Evolutionary conservation across 2,888 invertebrate species (phyloP).

Genomic region (Beris chalybata): DNA sequence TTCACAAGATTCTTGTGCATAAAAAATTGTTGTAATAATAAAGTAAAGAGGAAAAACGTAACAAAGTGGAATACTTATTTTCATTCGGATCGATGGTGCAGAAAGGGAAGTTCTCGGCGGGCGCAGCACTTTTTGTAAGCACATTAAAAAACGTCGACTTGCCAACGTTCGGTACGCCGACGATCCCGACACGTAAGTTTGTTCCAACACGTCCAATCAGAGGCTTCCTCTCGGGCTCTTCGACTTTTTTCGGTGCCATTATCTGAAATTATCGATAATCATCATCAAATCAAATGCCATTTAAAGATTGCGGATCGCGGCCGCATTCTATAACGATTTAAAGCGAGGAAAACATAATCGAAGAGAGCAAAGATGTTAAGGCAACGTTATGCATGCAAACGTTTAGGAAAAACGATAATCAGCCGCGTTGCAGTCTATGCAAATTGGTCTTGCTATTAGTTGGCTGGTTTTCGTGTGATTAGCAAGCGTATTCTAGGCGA

Average conservation of each 20-base stretch:
- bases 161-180: slow-evolving; percentile 96
- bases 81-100: slow-evolving; percentile 99
- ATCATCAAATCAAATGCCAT: slow-evolving; percentile 31
- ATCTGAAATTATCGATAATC: slow-evolving; percentile 41
- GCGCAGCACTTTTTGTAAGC: slow-evolving; percentile 93
- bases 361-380: not conserved
- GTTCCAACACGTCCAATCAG: slow-evolving; percentile 94
- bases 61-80: slow-evolving; percentile 78
- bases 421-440: slow-evolving; percentile 19
- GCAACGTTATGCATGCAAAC: not conserved
- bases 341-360: not conserved
- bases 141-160: slow-evolving; percentile 99
- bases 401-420: too few relatives aligned
- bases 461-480: too few relatives aligned
- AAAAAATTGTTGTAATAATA: slow-evolving; percentile 33
- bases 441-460: slow-evolving; percentile 21
- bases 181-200: slow-evolving; percentile 94
- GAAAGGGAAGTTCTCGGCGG: slow-evolving; percentile 99
- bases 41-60: slow-evolving; percentile 42
- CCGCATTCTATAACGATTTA: not conserved
- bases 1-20: too few relatives aligned
- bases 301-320: slow-evolving; percentile 2
- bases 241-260: slow-evolving; percentile 82
- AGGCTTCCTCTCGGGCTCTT: slow-evolving; percentile 84
- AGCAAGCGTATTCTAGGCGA: too few relatives aligned